Evolutionary conservation across 2,113 vertebrate species (phyloP), one percentile per base, ranked within the genome.

Genomic region (Tursiops truncatus): DNA sequence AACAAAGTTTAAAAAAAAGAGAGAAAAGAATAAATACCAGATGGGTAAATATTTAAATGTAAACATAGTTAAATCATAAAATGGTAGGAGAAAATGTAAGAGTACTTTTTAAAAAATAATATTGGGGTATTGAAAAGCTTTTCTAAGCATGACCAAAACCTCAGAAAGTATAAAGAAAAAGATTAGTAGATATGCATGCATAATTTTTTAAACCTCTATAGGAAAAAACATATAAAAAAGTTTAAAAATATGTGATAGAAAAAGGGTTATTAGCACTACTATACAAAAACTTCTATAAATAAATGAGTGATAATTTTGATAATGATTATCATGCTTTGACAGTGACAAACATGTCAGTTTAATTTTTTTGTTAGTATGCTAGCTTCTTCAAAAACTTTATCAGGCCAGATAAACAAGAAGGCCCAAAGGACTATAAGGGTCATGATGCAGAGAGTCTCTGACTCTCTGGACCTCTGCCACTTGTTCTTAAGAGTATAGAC

Each of bases 1-100:
- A 76, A 84, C 18, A 84, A 74, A 86, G 14, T 83, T 90, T 28
- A 23, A 83, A 74, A 74, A 36, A 80, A 38, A 53, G 62, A 86
- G n/a, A 95, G 36, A 79, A 90, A 83, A 94, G 33, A 83, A 91
- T 58, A 91, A 94, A 96, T 79, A 65, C 20, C 60, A 95, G 31
- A 60, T 63, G 38, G 70, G 60, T 94, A 94, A 92, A 77, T 91
- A 82, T 80, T 92, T 90, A 62, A 68, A 86, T 60, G 28, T 63
- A 96, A 90, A 79, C 33, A 81, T 21, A 95, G 71, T 82, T 89
- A 89, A 89, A 86, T 79, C 21, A 94, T 82, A 86, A 88, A 93
- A 95, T 80, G 36, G 20, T 44, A 81, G 68, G 77, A 94, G 38
- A 89, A 96, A 90, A 87, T 83, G 47, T 33, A 28, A 11, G 1